These are phyloP conservation scores for Pollenia griseotomentosa DNA, from an alignment of 2,888 invertebrate genomes.

Conservation along the genomic window DNA sequence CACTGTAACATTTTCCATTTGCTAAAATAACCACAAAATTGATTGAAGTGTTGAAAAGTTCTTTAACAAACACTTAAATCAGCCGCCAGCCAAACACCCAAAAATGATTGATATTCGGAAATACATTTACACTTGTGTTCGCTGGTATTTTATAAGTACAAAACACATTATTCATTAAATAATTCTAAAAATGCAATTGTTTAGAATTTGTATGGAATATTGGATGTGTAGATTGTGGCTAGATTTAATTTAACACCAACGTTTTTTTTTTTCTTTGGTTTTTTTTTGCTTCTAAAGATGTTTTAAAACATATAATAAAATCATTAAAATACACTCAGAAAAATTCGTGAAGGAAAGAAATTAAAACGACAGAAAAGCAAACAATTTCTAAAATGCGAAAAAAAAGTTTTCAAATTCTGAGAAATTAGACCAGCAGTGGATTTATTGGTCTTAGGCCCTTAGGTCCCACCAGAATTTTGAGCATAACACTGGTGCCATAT, in stretches of 20 bases:
- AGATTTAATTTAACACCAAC: constrained; percentile 9
- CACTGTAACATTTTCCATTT: constrained; percentile 67
- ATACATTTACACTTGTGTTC: background rate
- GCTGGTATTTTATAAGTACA: too few relatives aligned
- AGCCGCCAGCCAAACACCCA: background rate
- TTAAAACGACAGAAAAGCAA: too few relatives aligned
- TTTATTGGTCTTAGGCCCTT: too few relatives aligned
- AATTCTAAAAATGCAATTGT: constrained; percentile 41
- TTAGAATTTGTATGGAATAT: constrained; percentile 8
- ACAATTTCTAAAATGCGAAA: too few relatives aligned
- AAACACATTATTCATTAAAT: constrained; percentile 23
- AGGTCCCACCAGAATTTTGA: too few relatives aligned
- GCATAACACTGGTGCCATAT: too few relatives aligned
- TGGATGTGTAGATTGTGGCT: background rate
- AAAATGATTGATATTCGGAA: constrained; percentile 54
- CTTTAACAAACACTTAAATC: constrained; percentile 38
- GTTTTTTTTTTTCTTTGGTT: background rate
- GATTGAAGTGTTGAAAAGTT: constrained; percentile 64
- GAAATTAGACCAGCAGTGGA: too few relatives aligned
- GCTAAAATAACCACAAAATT: constrained; percentile 56
- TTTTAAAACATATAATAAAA: constrained; percentile 27
- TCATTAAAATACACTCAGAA: constrained; percentile 8
- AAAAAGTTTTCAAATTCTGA: too few relatives aligned
- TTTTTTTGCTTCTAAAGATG: constrained; percentile 7
- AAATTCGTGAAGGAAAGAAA: background rate